Evolutionary conservation across 2,113 vertebrate genomes (phyloP).

Genomic region (Miniopterus natalensis): DNA sequence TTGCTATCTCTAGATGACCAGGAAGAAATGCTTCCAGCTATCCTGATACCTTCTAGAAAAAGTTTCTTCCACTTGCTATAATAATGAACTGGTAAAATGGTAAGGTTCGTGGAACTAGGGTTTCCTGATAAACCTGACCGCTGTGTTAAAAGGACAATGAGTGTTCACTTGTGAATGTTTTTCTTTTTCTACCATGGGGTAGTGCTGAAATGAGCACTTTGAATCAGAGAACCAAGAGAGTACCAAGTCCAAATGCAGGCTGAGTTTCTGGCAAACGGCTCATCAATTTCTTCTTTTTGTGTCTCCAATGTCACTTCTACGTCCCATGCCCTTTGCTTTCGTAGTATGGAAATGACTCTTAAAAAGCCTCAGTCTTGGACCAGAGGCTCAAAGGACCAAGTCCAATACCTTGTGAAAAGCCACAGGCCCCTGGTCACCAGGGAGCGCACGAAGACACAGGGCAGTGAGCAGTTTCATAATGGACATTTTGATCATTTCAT

Average conservation of each 20-base stretch:
- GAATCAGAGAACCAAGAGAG: constrained; percentile 6
- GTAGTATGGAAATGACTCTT: background rate
- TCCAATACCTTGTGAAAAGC: constrained; percentile 85
- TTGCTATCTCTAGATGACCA: background rate
- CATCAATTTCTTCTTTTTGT: constrained; percentile 48
- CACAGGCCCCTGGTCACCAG: constrained; percentile 81
- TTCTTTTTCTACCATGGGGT: background rate
- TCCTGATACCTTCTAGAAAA: background rate
- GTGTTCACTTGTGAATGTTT: background rate
- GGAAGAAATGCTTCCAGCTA: background rate
- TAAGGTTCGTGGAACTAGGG: background rate
- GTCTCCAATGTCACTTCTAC: constrained; percentile 1
- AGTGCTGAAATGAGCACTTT: background rate
- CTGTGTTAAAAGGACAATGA: background rate
- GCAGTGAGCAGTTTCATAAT: constrained; percentile 82
- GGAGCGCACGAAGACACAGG: constrained; percentile 82
- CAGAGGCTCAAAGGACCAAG: background rate
- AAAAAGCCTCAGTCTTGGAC: background rate
- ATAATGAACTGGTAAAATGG: background rate
- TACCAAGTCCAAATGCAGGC: constrained; percentile 71
- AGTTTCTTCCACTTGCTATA: constrained; percentile 24
- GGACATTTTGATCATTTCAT: constrained; percentile 88
- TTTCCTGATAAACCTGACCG: background rate
- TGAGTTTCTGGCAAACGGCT: constrained; percentile 80
- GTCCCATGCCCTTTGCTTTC: constrained; percentile 22